These are phyloP conservation scores for Ctenicera cuprea DNA, from an alignment of 2,888 invertebrate genomes.

Conservation along the genomic window DNA sequence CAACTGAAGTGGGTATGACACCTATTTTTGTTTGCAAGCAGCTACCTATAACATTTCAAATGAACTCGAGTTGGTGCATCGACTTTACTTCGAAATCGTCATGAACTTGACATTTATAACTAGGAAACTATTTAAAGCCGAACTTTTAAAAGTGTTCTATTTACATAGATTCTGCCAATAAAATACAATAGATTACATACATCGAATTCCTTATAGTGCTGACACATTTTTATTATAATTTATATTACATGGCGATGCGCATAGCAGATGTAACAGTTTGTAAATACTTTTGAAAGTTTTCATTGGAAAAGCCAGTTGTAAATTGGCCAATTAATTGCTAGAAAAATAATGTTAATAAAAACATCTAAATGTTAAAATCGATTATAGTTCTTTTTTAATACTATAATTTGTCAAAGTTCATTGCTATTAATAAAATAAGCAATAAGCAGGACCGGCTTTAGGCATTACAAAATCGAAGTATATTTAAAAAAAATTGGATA, in stretches of 20 bases:
- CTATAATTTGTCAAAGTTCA: slow-evolving; percentile 2
- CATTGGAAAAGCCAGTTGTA: background rate
- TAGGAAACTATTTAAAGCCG: slow-evolving; percentile 5
- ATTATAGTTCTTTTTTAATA: background rate
- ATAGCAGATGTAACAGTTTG: background rate
- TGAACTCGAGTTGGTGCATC: background rate
- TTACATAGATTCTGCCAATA: slow-evolving; percentile 3
- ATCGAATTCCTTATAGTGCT: too few species aligned
- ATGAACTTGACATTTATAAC: slow-evolving; percentile 36
- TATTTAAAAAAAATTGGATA: too few species aligned
- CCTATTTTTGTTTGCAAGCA: background rate
- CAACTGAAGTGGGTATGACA: too few species aligned
- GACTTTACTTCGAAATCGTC: background rate
- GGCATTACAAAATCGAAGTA: too few species aligned
- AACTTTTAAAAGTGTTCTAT: slow-evolving; percentile 13
- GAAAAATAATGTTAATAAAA: background rate
- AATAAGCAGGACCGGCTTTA: too few species aligned
- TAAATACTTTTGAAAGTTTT: slow-evolving; percentile 9
- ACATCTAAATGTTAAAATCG: background rate
- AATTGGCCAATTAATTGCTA: background rate
- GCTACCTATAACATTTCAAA: background rate
- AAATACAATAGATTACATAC: background rate
- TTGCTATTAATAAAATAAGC: background rate
- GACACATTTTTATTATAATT: background rate
- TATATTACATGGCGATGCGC: background rate